phyloP scores from a whole-genome alignment of 2,888 invertebrate genomes.

The Pyrgus malvae region DNA sequence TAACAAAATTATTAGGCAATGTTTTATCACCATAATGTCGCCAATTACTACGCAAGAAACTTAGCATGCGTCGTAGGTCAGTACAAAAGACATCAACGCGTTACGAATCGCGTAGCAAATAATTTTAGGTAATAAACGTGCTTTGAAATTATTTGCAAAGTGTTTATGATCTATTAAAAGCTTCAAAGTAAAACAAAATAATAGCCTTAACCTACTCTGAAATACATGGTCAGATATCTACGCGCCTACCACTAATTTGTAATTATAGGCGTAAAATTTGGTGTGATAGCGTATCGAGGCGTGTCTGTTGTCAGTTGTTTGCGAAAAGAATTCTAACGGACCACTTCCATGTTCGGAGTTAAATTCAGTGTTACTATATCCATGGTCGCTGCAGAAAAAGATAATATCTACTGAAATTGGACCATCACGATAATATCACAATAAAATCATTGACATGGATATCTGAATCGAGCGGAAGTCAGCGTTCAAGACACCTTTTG shows the following conservation, averaged over 20 bases:
- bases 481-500: slow-evolving; percentile 24
- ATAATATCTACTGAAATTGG: slow-evolving; percentile 48
- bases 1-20: too few relatives aligned
- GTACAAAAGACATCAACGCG: slow-evolving; percentile 68
- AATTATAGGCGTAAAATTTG: slow-evolving; percentile 66
- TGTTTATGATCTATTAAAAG: slow-evolving; percentile 15
- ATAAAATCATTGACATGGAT: slow-evolving; percentile 27
- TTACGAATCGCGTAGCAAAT: slow-evolving; percentile 14
- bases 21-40: too few relatives aligned
- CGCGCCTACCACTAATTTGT: slow-evolving; percentile 53
- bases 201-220: slow-evolving; percentile 44
- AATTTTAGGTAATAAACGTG: slow-evolving; percentile 10
- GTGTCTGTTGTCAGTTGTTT: slow-evolving; percentile 52
- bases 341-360: slow-evolving; percentile 52
- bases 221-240: slow-evolving; percentile 40
- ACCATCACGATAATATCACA: slow-evolving; percentile 35
- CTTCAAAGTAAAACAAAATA: slow-evolving; percentile 33
- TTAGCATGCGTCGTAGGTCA: too few relatives aligned
- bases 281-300: slow-evolving; percentile 55
- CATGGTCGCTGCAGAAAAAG: slow-evolving; percentile 33
- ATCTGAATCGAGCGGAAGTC: slow-evolving; percentile 25
- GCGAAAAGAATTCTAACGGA: slow-evolving; percentile 72
- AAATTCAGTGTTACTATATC: slow-evolving; percentile 39
- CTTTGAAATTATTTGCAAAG: too few relatives aligned
- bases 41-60: too few relatives aligned